Evolutionary conservation across 2,113 vertebrate genomes (phyloP).

Genomic region (Leucopsar rothschildi): DNA sequence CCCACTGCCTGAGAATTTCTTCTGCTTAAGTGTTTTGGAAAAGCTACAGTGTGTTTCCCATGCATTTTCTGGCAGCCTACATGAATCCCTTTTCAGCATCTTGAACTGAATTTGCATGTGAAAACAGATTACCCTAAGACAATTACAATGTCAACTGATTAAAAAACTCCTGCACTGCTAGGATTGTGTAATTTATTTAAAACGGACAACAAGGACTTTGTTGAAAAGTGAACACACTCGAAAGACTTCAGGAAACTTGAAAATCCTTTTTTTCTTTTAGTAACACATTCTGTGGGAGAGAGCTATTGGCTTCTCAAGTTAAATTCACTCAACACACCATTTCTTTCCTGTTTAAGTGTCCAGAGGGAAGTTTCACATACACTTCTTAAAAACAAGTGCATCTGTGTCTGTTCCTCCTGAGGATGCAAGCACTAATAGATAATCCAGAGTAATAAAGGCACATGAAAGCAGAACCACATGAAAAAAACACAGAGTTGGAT

Average conservation of each 20-base stretch:
- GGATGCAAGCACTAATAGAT: not conserved
- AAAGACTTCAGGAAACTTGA: not conserved
- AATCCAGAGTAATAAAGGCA: not conserved
- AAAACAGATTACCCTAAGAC: slow-evolving; percentile 42
- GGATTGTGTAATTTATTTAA: not conserved
- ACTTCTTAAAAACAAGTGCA: not conserved
- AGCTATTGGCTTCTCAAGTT: not conserved
- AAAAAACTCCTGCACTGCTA: not conserved
- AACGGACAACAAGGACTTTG: not conserved
- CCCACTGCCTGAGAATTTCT: not conserved
- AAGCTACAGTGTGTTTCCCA: slow-evolving; percentile 30
- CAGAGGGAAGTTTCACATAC: not conserved
- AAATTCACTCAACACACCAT: not conserved
- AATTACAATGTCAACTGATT: slow-evolving; percentile 14
- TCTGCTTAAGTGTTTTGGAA: not conserved
- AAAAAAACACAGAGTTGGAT: not conserved
- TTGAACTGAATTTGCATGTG: slow-evolving; percentile 34
- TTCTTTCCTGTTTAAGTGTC: not conserved
- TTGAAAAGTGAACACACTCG: not conserved
- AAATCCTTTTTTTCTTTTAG: not conserved
- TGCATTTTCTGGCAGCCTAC: slow-evolving; percentile 31
- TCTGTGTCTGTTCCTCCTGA: not conserved
- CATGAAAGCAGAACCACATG: not conserved
- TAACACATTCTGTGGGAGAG: not conserved
- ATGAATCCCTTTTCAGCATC: slow-evolving; percentile 18